Base-by-base conservation (phyloP, 2,888 invertebrate genomes). In the Rhagophthalmus giganteus region DNA sequence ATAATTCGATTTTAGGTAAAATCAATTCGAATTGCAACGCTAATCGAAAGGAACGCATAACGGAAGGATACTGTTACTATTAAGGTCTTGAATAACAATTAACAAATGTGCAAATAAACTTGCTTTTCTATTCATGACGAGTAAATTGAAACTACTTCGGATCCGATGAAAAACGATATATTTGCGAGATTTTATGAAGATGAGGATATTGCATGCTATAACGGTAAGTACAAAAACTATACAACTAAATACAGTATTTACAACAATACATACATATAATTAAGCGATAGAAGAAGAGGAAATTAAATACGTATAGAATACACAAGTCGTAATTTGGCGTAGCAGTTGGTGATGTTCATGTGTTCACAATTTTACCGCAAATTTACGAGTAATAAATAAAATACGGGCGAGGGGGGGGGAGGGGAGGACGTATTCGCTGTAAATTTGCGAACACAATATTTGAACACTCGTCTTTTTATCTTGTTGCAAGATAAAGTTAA, bases 261-360 rank as follows among this genome's bases (percentile, higher is more conserved):
- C 51, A 51, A 51, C 35, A 35, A 49, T 53, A 55, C 48, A 40
- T 51, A 57, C 39, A 57, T 10, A 54, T 15, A 34, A n/a, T 3
- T 37, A 45, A 57, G 50, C 52, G 26, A 25, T 32, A 54, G 44
- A 51, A 57, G 14, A 45, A n/a, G n/a, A 42, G 33, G 40, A 45
- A 40, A 56, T 30, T 45, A 51, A 54, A 44, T 10, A 44, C 51
- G 45, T 41, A 55, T 38, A 54, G 42, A 53, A 50, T 33, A 38
- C 50, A 57, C 53, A 46, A 54, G 41, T 55, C 55, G 42, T 53
- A 44, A 65, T 63, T 62, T 64, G 64, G 64, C 64, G 61, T 65
- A 60, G 64, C 64, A 64, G 62, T 65, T 60, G 52, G 56, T 12
- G 16, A 28, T n/a, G 13, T 38, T 38, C 39, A 16, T 27, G 24